A percentile compares a stretch with the other conserved stretches of the same genome.
phyloP scores from a whole-genome alignment of 1,140 invertebrate species.

The Zaprionus camerounensis region DNA sequence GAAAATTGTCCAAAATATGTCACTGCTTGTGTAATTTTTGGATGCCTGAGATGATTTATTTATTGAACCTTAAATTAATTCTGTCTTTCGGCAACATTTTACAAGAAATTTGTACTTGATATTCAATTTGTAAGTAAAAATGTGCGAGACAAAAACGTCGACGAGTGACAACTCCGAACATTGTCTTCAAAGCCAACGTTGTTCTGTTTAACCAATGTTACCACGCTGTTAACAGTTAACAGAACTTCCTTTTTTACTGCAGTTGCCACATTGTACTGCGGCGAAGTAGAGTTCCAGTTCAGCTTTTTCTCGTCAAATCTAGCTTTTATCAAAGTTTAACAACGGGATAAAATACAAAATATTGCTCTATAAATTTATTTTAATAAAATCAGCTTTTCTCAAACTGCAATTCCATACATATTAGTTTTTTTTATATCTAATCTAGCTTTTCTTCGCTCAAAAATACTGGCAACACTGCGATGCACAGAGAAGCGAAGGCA shows the following conservation, averaged over 20 bases:
- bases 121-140: background rate
- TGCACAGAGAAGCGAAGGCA: background rate
- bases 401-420: too few species aligned
- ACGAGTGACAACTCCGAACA: conserved; percentile 2
- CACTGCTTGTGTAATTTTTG: background rate
- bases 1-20: conserved; percentile 9
- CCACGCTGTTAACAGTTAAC: background rate
- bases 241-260: background rate
- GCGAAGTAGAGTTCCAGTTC: too few species aligned
- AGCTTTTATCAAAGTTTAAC: too few species aligned
- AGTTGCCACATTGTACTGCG: background rate
- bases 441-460: too few species aligned
- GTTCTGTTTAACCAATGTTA: conserved; percentile 16
- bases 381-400: too few species aligned
- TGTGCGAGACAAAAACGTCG: background rate
- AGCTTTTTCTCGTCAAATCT: too few species aligned
- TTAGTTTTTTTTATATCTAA: too few species aligned
- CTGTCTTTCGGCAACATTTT: conserved; percentile 59
- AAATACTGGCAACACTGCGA: too few species aligned
- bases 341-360: too few species aligned
- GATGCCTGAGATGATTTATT: background rate
- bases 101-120: conserved; percentile 1
- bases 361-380: too few species aligned
- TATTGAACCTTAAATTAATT: conserved; percentile 41
- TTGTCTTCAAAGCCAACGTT: conserved; percentile 10